phyloP scores from a whole-genome alignment of 2,888 invertebrate species.

The Formica aserva region DNA sequence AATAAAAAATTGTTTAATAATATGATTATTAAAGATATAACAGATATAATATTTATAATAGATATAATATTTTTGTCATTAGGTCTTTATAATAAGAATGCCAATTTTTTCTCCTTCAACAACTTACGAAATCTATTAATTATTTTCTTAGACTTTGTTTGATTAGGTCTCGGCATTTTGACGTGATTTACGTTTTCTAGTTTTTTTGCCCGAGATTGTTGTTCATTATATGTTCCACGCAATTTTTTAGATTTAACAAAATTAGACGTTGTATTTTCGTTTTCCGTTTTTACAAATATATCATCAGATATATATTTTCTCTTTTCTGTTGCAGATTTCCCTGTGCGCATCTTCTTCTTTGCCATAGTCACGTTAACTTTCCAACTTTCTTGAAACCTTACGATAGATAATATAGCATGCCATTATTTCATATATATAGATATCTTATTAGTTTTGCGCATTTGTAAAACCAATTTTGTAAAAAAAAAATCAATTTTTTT shows the following conservation, averaged over 20 bases:
- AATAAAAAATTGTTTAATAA: neutral
- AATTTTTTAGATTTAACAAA: neutral
- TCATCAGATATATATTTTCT: neutral
- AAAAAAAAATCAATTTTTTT: neutral
- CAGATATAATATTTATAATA: neutral
- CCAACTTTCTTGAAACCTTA: constrained; percentile 26
- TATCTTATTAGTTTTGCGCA: neutral
- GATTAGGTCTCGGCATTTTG: neutral
- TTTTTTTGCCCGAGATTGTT: neutral
- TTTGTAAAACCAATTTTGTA: neutral
- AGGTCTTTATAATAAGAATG: neutral
- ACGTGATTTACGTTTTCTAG: neutral
- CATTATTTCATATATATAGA: neutral
- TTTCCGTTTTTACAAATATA: neutral
- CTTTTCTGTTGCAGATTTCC: neutral
- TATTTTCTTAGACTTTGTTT: neutral
- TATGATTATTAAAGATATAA: neutral
- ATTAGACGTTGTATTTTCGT: neutral
- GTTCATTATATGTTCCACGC: neutral
- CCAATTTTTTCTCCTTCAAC: neutral
- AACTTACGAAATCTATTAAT: neutral
- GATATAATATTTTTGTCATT: neutral
- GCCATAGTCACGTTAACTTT: neutral
- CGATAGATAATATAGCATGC: neutral
- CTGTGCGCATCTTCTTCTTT: neutral